A percentile compares a stretch with the other conserved stretches of the same genome.
Conservation (phyloP, 2,888 invertebrate genomes). For the Mycalesis mineus region DNA sequence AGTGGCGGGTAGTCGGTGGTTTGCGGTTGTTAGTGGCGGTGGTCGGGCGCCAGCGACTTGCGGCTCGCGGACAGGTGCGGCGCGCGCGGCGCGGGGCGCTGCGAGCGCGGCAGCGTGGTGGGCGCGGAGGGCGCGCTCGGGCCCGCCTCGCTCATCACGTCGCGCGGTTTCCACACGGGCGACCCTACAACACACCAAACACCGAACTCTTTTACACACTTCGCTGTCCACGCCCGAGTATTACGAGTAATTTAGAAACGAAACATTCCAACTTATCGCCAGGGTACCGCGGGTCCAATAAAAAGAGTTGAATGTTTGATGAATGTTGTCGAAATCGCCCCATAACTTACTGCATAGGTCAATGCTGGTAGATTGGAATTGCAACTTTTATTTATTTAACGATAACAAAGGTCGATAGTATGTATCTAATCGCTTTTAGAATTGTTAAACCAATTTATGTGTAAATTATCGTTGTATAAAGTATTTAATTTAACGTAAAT, state of each 20-base stretch:
- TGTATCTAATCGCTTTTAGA: neutral
- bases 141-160: constrained; percentile 81
- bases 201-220: constrained; percentile 72
- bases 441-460: neutral
- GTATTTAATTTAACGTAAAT: too few relatives aligned
- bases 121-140: constrained; percentile 48
- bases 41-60: constrained; percentile 76
- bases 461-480: too few relatives aligned
- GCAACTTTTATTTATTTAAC: constrained; percentile 19
- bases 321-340: constrained; percentile 61
- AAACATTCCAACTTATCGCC: constrained; percentile 51
- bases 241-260: constrained; percentile 52
- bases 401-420: neutral
- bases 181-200: constrained; percentile 91
- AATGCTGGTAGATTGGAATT: constrained; percentile 18
- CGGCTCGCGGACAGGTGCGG: constrained; percentile 73
- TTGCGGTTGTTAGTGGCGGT: constrained; percentile 54
- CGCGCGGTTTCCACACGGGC: constrained; percentile 99
- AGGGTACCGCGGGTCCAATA: constrained; percentile 56
- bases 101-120: constrained; percentile 69
- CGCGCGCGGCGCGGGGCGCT: constrained; percentile 66
- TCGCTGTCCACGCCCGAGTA: constrained; percentile 38
- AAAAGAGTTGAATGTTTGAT: constrained; percentile 80
- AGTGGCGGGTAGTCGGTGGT: constrained; percentile 27
- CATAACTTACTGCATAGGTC: constrained; percentile 8